phyloP scores from a whole-genome alignment of 2,113 vertebrate species.

The Equus przewalskii region DNA sequence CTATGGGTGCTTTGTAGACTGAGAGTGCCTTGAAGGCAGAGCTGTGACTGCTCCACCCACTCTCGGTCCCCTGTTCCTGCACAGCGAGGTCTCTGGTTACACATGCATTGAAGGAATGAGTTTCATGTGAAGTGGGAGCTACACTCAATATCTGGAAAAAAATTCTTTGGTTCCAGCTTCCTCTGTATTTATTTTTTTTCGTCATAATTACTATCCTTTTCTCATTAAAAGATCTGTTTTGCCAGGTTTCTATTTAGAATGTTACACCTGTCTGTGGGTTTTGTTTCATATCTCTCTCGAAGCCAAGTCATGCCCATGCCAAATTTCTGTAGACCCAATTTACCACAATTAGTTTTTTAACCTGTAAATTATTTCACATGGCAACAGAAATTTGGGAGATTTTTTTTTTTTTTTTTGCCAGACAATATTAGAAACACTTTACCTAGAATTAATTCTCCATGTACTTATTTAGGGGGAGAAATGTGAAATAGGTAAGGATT shows the following conservation, averaged over 20 bases:
- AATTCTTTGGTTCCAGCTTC: slow-evolving; percentile 4
- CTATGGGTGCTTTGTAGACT: background rate
- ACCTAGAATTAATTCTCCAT: background rate
- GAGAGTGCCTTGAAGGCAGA: background rate
- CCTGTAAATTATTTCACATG: slow-evolving; percentile 77
- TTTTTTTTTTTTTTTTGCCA: background rate
- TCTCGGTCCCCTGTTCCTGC: background rate
- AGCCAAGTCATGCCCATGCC: slow-evolving; percentile 63
- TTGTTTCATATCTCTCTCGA: slow-evolving; percentile 52
- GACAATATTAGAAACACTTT: slow-evolving; percentile 21
- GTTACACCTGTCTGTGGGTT: background rate
- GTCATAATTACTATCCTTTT: background rate
- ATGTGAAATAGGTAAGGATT: background rate
- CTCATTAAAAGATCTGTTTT: slow-evolving; percentile 24
- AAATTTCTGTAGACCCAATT: slow-evolving; percentile 63
- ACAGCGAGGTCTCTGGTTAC: background rate
- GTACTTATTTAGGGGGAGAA: slow-evolving; percentile 19
- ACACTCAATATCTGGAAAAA: background rate
- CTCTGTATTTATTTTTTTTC: slow-evolving; percentile 23
- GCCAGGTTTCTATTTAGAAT: background rate
- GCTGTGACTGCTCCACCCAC: accelerated
- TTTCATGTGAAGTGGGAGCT: background rate
- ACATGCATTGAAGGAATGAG: background rate
- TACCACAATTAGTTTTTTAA: slow-evolving; percentile 73
- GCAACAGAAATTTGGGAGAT: slow-evolving; percentile 29